These are phyloP conservation scores for Idaea biselata DNA, from an alignment of 2,888 invertebrate genomes.

Conservation along the genomic window DNA sequence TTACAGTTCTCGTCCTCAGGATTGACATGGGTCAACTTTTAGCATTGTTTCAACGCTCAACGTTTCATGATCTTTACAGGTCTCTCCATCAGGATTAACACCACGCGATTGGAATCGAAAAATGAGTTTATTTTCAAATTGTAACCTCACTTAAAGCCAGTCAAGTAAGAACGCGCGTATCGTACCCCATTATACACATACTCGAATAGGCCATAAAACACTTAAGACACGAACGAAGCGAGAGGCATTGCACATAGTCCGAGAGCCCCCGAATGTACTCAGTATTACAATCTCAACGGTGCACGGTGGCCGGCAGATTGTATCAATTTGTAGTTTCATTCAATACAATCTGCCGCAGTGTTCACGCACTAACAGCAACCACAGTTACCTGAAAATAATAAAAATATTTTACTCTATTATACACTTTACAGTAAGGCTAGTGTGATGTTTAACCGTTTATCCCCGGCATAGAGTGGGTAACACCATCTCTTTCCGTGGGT, in stretches of 20 bases:
- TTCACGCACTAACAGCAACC: neutral
- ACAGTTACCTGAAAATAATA: neutral
- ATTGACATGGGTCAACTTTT: too few relatives aligned
- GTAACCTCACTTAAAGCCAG: conserved; percentile 9
- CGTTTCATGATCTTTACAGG: too few relatives aligned
- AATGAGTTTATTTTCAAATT: too few relatives aligned
- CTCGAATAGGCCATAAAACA: conserved; percentile 53
- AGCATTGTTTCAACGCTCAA: too few relatives aligned
- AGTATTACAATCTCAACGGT: conserved; percentile 21
- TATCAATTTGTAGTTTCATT: neutral
- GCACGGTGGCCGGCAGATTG: conserved; percentile 2
- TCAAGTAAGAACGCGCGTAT: neutral
- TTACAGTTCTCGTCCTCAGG: too few relatives aligned
- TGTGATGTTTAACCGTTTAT: too few relatives aligned
- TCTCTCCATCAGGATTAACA: too few relatives aligned
- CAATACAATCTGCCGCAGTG: neutral
- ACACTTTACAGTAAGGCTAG: too few relatives aligned
- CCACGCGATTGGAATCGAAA: too few relatives aligned
- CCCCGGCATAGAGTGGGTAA: too few relatives aligned
- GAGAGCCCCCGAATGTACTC: conserved; percentile 15
- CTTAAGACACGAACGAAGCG: conserved; percentile 28
- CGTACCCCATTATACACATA: conserved; percentile 13
- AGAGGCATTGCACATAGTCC: conserved; percentile 22
- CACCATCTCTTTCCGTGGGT: too few relatives aligned
- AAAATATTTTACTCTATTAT: too few relatives aligned